A percentile compares a stretch with the other conserved stretches of the same genome.
Evolutionary conservation across 2,797 vertebrate species (phyloP).

Genomic region (Erithacus rubecula): DNA sequence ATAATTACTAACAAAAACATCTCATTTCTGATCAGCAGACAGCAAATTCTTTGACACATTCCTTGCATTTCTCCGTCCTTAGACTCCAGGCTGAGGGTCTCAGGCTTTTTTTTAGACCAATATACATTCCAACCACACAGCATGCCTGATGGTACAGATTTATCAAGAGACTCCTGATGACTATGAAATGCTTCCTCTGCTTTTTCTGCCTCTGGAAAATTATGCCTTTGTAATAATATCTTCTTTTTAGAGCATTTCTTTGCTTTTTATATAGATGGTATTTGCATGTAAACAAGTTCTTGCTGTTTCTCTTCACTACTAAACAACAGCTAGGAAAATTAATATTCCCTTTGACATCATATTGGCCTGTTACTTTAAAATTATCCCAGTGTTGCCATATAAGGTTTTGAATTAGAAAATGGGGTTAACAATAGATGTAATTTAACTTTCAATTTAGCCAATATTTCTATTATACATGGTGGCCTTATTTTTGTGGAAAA

Average conservation of each 20-base stretch:
- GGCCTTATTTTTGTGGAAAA: background rate
- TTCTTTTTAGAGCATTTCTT: background rate
- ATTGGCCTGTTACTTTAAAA: background rate
- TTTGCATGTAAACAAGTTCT: conserved; percentile 38
- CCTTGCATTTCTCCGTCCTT: conserved; percentile 38
- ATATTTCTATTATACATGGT: background rate
- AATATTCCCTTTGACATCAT: background rate
- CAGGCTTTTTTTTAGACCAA: conserved; percentile 33
- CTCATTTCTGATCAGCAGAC: conserved; percentile 67
- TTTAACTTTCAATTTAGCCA: background rate
- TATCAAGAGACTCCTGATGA: conserved; percentile 6
- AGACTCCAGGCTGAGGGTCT: conserved; percentile 34
- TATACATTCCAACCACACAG: background rate
- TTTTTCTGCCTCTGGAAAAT: background rate
- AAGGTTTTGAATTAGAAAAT: background rate
- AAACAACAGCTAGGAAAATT: background rate
- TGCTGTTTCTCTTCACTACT: conserved; percentile 2
- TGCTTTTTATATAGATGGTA: conserved; percentile 45
- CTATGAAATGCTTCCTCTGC: background rate
- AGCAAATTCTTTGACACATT: conserved; percentile 50
- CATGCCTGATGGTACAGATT: background rate
- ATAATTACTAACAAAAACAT: conserved; percentile 77
- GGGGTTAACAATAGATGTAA: background rate
- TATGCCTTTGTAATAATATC: background rate
- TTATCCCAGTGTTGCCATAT: background rate